Base-by-base conservation (phyloP, 2,113 vertebrate genomes). In the Tonatia bakeri region DNA sequence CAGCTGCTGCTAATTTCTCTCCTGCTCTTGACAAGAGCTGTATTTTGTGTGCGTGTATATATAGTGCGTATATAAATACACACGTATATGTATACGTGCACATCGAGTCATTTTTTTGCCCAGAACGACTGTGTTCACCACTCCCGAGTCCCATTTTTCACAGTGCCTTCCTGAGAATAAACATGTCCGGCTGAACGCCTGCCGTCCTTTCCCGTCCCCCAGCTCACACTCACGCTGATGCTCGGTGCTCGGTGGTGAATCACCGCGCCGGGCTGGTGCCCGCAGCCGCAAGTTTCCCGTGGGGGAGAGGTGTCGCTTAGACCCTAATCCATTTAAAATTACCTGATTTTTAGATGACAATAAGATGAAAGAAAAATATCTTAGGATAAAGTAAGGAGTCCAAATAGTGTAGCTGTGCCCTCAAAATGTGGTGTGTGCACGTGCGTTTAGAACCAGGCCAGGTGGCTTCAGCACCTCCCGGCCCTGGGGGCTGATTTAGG, bases 1-100 rank as follows among this genome's bases (percentile, higher is more conserved):
- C 90, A 90, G 72, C 84, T 94, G 92, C 87, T 97, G 72, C 17
- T 97, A 52, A 94, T 96, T 75, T 90, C 38, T 81, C 85, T 61
- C 67, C 67, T 69, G 72, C 26, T 38, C 81, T 92, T 88, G 40
- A 80, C 38, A 95, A 93, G 36, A 13, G 65, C 82, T 50, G 7
- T 52, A 16, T 59, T 93, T 84, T 87, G 31, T 22, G 54, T 22
- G 20, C 22, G 54, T 26, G 24, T 59, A 11, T 59, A 26, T 59
- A 26, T 59, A 56, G 54, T 22, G 54, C 52, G 9, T 56, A 9
- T 56, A 56, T 22, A 56, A 56, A 56, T 56, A 56, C 2, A 56
- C 54, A 56, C 3, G 8, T 2, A 59, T 11, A 26, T 11, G 22
- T 67, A 11, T 52, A 73, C 64, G 16, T 40, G 56, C n/a, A 28